phyloP scores from a whole-genome alignment of 2,797 vertebrate species.

The Falco peregrinus region DNA sequence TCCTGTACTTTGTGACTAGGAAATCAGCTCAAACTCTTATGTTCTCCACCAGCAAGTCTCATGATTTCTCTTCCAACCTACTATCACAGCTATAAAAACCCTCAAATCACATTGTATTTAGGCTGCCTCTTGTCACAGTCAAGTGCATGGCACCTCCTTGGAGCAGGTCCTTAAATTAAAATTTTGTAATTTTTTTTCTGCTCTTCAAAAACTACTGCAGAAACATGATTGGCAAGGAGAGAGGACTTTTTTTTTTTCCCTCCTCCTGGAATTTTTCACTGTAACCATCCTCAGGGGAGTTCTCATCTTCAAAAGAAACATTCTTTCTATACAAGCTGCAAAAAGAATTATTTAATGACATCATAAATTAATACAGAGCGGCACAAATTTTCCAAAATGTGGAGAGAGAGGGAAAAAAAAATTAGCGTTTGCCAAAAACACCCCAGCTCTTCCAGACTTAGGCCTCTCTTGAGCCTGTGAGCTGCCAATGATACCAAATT shows the following conservation, averaged over 20 bases:
- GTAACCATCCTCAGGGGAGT: slow-evolving; percentile 17
- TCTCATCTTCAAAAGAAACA: slow-evolving; percentile 70
- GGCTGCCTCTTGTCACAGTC: neutral
- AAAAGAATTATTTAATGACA: slow-evolving; percentile 74
- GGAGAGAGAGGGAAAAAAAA: neutral
- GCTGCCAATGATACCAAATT: slow-evolving; percentile 62
- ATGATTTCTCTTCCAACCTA: neutral
- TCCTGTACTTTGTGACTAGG: neutral
- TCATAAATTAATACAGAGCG: slow-evolving; percentile 68
- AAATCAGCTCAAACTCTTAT: neutral
- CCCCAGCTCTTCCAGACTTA: slow-evolving; percentile 51
- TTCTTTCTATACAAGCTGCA: slow-evolving; percentile 65
- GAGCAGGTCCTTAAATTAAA: neutral
- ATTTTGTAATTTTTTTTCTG: neutral
- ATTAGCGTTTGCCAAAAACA: slow-evolving; percentile 48
- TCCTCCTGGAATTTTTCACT: slow-evolving; percentile 47
- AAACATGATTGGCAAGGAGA: neutral
- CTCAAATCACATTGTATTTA: neutral
- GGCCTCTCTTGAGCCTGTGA: slow-evolving; percentile 37
- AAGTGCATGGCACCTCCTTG: slow-evolving; percentile 6
- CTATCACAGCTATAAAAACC: neutral
- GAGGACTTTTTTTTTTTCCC: neutral
- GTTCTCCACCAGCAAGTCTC: neutral
- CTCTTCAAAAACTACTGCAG: neutral
- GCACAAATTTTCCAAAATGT: slow-evolving; percentile 69